Percentiles rank a stretch among this genome's conserved stretches.
phyloP scores from a whole-genome alignment of 1,140 invertebrate genomes.

The Drosophila dunni region DNA sequence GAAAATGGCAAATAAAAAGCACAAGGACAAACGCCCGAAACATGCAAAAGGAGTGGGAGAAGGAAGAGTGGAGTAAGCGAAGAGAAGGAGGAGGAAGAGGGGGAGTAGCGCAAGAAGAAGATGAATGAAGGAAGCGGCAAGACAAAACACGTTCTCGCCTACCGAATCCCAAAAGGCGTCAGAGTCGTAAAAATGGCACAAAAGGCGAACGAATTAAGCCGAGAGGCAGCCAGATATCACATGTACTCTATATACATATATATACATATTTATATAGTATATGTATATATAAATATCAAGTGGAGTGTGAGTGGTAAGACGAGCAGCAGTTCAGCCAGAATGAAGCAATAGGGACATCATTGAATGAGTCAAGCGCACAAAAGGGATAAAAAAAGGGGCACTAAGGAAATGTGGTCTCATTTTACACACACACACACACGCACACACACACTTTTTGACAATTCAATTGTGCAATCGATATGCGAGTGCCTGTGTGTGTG shows the following conservation, averaged over 20 bases:
- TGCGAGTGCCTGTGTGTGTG: background rate
- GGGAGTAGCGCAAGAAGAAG: background rate
- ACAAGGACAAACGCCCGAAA: slow-evolving; percentile 30
- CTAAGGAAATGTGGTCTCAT: slow-evolving; percentile 68
- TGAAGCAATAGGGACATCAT: slow-evolving; percentile 61
- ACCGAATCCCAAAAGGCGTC: slow-evolving; percentile 52
- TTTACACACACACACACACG: slow-evolving; percentile 42
- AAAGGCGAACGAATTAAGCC: slow-evolving; percentile 72
- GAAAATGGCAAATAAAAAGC: slow-evolving; percentile 43
- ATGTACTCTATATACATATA: slow-evolving; percentile 1
- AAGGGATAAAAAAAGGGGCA: slow-evolving; percentile 27
- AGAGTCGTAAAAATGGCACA: slow-evolving; percentile 77
- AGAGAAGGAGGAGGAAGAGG: slow-evolving; percentile 9
- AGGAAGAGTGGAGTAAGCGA: background rate
- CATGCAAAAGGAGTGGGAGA: background rate
- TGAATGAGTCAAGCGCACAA: slow-evolving; percentile 57
- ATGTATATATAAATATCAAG: slow-evolving; percentile 8
- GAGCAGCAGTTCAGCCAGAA: slow-evolving; percentile 64
- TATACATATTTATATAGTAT: too few species aligned
- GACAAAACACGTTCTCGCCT: slow-evolving; percentile 50
- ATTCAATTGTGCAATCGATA: slow-evolving; percentile 47
- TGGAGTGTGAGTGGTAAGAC: background rate
- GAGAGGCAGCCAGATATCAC: slow-evolving; percentile 29
- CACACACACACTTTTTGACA: slow-evolving; percentile 17
- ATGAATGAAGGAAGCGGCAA: background rate